These are phyloP conservation scores for Maconellicoccus hirsutus DNA, from an alignment of 1,140 invertebrate species.

Conservation along the genomic window DNA sequence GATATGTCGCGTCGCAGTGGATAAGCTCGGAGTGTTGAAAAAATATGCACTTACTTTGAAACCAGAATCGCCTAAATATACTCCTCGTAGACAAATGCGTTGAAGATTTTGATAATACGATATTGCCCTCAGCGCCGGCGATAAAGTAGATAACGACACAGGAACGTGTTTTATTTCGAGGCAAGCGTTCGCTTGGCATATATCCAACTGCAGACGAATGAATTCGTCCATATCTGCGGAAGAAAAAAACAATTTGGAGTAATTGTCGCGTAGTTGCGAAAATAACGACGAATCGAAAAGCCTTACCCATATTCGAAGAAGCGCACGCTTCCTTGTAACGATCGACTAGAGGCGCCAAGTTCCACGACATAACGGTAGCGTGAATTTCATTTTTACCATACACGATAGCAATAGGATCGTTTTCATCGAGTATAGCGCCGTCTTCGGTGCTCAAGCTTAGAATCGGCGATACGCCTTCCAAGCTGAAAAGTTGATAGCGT, in stretches of 20 bases:
- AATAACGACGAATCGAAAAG: slow-evolving; percentile 23
- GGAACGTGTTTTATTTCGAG: slow-evolving; percentile 41
- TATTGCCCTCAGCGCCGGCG: slow-evolving; percentile 47
- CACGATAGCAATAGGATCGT: slow-evolving; percentile 44
- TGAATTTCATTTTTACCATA: slow-evolving; percentile 44
- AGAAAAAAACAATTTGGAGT: background rate
- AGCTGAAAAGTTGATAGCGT: background rate
- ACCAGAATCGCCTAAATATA: slow-evolving; percentile 44
- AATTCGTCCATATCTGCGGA: slow-evolving; percentile 35
- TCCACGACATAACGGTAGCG: slow-evolving; percentile 49
- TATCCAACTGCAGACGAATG: slow-evolving; percentile 40
- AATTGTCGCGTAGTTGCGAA: slow-evolving; percentile 22
- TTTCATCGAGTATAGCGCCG: slow-evolving; percentile 50
- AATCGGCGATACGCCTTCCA: slow-evolving; percentile 48
- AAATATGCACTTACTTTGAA: slow-evolving; percentile 25
- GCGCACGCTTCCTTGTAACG: slow-evolving; percentile 51
- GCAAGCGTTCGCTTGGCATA: slow-evolving; percentile 41
- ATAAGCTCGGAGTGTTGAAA: too few species aligned
- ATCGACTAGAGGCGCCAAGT: slow-evolving; percentile 45
- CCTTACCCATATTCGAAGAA: slow-evolving; percentile 43
- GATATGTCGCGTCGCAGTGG: too few species aligned
- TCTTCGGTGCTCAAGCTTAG: slow-evolving; percentile 51
- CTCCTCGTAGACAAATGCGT: slow-evolving; percentile 44
- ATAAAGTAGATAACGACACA: slow-evolving; percentile 36
- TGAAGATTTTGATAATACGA: slow-evolving; percentile 47